phyloP scores from a whole-genome alignment of 2,888 invertebrate genomes.

The Caenorhabditis sinica region DNA sequence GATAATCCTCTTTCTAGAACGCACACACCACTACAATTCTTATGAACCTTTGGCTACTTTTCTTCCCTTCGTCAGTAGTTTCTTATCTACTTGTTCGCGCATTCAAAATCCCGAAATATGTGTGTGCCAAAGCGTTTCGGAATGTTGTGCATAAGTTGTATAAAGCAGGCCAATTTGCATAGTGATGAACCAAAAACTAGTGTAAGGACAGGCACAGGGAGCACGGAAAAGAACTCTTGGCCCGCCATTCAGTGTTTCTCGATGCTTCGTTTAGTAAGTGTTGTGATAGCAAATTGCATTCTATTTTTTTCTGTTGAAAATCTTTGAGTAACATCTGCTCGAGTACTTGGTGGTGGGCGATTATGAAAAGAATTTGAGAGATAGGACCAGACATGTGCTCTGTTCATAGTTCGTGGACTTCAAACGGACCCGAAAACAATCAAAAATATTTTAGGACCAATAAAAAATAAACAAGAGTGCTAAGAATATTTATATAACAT shows the following conservation, averaged over 20 bases:
- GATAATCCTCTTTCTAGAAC: slow-evolving; percentile 42
- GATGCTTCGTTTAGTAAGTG: slow-evolving; percentile 15
- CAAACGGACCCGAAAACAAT: slow-evolving; percentile 26
- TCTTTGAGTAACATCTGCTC: slow-evolving; percentile 23
- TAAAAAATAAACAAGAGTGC: not conserved
- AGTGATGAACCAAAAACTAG: slow-evolving; percentile 60
- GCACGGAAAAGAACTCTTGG: slow-evolving; percentile 40
- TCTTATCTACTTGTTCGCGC: slow-evolving; percentile 49
- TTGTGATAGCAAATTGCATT: not conserved
- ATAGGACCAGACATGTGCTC: slow-evolving; percentile 28
- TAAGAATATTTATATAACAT: not conserved
- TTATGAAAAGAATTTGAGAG: slow-evolving; percentile 41
- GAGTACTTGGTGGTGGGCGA: slow-evolving; percentile 34
- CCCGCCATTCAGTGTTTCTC: slow-evolving; percentile 27
- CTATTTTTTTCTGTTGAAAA: slow-evolving; percentile 1
- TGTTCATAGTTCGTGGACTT: slow-evolving; percentile 23
- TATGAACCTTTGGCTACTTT: slow-evolving; percentile 17
- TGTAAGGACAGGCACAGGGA: slow-evolving; percentile 21
- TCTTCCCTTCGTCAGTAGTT: slow-evolving; percentile 18
- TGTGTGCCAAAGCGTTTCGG: slow-evolving; percentile 30
- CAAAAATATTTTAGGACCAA: not conserved
- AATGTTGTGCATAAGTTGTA: slow-evolving; percentile 61
- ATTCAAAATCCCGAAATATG: slow-evolving; percentile 47
- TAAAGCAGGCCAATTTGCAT: slow-evolving; percentile 57
- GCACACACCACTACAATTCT: slow-evolving; percentile 10